Evolutionary conservation across 1,140 invertebrate species (phyloP), one percentile per base, ranked within the genome.

Genomic region (Bombus impatiens): DNA sequence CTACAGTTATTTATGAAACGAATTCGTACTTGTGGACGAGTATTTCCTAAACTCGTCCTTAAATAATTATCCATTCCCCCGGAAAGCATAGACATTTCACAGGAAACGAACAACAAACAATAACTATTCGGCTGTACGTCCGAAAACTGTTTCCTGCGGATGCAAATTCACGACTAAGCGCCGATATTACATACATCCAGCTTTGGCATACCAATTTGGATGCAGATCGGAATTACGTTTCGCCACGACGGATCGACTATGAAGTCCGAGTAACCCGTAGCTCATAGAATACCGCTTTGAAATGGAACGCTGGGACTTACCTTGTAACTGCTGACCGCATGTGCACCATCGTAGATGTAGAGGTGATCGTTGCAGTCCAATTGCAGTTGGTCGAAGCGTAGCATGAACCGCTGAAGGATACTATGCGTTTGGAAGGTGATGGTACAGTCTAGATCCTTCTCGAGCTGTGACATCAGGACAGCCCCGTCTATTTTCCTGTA

Each of bases 321-420:
- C 97, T 98, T 98, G 89, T 97, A 97, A 88, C 96, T 97, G 67
- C 97, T 97, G 47, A 98, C 98, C 53, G 97, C 97, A 92, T 98
- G 98, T 25, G 98, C 98, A 18, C 98, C 98, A 95, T 99, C 98
- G 93, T 98, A 99, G 91, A 99, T 98, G 92, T 97, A 98, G 22
- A 99, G 96, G 95, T 98, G 98, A 95, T 99, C 98, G 93, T 99
- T 98, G 96, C 98, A 99, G 95, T 99, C 98, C 79, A 99, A 96
- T 89, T 97, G 96, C 42, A 97, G 94, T 89, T 96, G 95, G 89
- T 97, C 97, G 95, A 99, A 99, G 88, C 98, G 96, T 86, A 99
- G 96, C 98, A 99, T 98, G 94, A 99, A 99, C 88, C 97, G 96
- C 95, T 99, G 98, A 87, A 98, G 96, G 87, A 99, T 98, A 91